Conservation (phyloP, 1,140 invertebrate genomes). For the Heterodera carotae region DNA sequence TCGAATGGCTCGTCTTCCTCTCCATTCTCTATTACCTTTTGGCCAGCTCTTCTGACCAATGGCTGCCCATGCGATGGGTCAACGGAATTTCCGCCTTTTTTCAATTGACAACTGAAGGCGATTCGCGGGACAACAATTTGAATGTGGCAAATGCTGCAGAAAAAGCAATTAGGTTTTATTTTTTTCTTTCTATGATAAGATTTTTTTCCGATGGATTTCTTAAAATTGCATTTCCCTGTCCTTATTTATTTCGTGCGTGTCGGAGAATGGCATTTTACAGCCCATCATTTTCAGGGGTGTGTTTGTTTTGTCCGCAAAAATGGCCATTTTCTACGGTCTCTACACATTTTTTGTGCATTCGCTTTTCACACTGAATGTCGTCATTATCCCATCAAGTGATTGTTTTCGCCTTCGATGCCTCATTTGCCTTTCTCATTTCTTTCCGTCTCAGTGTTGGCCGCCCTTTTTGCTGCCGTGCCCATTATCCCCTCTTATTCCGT, state of each 20-base stretch:
- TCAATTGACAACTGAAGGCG: slow-evolving; percentile 4
- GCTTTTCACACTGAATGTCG: slow-evolving; percentile 87
- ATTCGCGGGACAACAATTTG: slow-evolving; percentile 1
- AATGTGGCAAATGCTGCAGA: slow-evolving; percentile 58
- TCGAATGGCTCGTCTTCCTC: slow-evolving; percentile 89
- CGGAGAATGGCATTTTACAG: too few species aligned
- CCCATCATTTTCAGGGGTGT: slow-evolving; percentile 72
- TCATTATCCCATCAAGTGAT: slow-evolving; percentile 86
- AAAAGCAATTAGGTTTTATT: slow-evolving; percentile 53
- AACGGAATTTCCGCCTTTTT: slow-evolving; percentile 40
- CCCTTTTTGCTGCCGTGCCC: slow-evolving; percentile 87
- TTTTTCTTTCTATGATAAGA: slow-evolving; percentile 24
- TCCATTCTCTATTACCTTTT: slow-evolving; percentile 93
- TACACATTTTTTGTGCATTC: slow-evolving; percentile 98
- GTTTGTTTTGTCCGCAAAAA: slow-evolving; percentile 91
- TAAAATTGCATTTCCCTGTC: neutral
- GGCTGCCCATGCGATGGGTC: slow-evolving; percentile 59
- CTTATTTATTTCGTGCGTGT: slow-evolving; percentile 17
- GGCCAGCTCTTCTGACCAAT: slow-evolving; percentile 77
- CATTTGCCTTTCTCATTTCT: neutral
- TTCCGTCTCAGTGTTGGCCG: slow-evolving; percentile 75
- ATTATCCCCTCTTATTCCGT: slow-evolving; percentile 92
- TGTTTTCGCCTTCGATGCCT: neutral
- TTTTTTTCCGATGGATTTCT: neutral
- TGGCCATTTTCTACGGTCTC: slow-evolving; percentile 91